Conservation (phyloP, 2,797 vertebrate species). For the Ispidina lecontei region DNA sequence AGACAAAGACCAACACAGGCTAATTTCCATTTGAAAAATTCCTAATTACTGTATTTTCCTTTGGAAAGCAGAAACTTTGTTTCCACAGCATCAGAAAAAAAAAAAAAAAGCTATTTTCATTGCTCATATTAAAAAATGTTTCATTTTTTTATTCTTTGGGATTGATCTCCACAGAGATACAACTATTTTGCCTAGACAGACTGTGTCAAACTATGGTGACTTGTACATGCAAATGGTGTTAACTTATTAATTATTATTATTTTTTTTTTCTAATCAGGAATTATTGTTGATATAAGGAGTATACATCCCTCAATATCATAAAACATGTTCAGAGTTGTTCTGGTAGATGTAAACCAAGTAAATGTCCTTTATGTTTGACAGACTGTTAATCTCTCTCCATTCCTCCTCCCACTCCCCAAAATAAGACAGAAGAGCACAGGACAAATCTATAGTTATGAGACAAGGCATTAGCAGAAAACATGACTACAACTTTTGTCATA, state of each 20-base stretch:
- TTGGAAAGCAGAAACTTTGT: constrained; percentile 46
- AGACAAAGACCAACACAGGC: constrained; percentile 32
- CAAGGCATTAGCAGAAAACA: background rate
- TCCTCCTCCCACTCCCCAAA: background rate
- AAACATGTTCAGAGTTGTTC: background rate
- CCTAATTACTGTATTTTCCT: constrained; percentile 54
- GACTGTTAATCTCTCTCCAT: background rate
- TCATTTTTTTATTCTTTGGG: background rate
- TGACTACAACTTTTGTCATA: background rate
- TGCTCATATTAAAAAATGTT: constrained; percentile 10
- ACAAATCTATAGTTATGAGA: background rate
- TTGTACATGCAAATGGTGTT: too few relatives aligned
- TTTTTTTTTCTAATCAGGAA: background rate
- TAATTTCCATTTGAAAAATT: constrained; percentile 68
- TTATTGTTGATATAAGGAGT: background rate
- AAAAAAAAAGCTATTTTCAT: background rate
- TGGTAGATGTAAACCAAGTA: background rate
- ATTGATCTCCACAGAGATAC: background rate
- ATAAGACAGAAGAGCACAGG: background rate
- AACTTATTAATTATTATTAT: background rate
- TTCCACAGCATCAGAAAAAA: background rate
- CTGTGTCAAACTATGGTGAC: too few relatives aligned
- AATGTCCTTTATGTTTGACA: background rate
- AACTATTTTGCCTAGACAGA: background rate
- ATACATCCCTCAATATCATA: background rate